Evolutionary conservation across 64 coral and sea anemone genomes (phyloP).

Genomic region (Montipora sp.): DNA sequence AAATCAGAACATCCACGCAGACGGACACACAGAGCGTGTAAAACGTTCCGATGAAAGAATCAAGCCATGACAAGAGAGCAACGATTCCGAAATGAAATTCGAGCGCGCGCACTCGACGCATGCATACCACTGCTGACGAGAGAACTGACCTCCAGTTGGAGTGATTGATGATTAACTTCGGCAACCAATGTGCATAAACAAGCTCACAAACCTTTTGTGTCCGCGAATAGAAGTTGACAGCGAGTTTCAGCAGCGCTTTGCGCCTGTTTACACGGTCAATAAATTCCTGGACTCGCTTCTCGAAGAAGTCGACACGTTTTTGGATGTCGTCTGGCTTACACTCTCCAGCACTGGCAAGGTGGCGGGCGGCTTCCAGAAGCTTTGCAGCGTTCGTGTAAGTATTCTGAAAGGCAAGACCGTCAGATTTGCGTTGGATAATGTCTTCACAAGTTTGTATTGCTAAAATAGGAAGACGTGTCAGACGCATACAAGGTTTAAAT

Average conservation of each 20-base stretch:
- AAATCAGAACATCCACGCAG: not conserved
- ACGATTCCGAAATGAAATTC: constrained; percentile 8
- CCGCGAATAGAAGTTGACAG: constrained; percentile 98
- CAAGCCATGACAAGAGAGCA: not conserved
- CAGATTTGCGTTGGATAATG: not conserved
- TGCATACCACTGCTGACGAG: not conserved
- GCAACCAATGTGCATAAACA: not conserved
- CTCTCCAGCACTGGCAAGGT: constrained; percentile 84
- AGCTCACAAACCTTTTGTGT: constrained; percentile 86
- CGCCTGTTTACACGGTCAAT: constrained; percentile 91
- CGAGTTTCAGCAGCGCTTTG: constrained; percentile 88
- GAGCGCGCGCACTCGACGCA: not conserved
- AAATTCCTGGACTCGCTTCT: constrained; percentile 94
- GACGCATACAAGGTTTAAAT: constrained; percentile 1
- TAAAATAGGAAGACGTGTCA: not conserved
- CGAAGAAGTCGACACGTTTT: constrained; percentile 93
- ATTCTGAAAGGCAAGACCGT: constrained; percentile 80
- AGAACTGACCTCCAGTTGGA: constrained; percentile 11
- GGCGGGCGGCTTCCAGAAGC: constrained; percentile 86
- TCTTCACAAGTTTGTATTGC: constrained; percentile 8
- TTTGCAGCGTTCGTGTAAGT: constrained; percentile 99
- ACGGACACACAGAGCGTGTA: constrained; percentile 22
- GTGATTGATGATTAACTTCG: constrained; percentile 19
- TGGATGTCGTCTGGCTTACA: constrained; percentile 92
- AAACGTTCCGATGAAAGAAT: constrained; percentile 47